Percentiles rank a stretch among this genome's conserved stretches.
phyloP scores from a whole-genome alignment of 2,797 vertebrate genomes.

The Crenuchus spilurus region DNA sequence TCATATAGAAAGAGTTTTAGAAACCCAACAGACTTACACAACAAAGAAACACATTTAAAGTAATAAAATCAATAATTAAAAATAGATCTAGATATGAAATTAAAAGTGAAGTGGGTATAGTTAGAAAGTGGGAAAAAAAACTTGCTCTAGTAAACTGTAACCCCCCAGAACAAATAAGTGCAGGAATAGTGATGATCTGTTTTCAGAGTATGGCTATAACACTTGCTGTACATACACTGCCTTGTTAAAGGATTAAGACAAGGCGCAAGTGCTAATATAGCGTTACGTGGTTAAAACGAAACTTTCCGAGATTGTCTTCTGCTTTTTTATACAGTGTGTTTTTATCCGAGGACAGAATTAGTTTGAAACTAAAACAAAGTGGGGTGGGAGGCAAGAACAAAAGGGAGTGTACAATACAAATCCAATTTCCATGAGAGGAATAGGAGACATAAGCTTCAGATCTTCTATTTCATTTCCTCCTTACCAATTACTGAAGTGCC shows the following conservation, averaged over 20 bases:
- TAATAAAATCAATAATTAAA: conserved; percentile 52
- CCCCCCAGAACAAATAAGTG: conserved; percentile 40
- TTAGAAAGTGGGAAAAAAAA: conserved; percentile 31
- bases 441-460: not conserved
- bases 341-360: conserved; percentile 36
- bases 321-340: conserved; percentile 71
- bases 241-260: conserved; percentile 58
- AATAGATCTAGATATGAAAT: conserved; percentile 33
- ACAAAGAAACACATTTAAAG: conserved; percentile 34
- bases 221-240: conserved; percentile 62
- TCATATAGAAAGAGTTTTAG: conserved; percentile 64
- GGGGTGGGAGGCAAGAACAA: conserved; percentile 17
- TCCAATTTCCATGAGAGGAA: conserved; percentile 16
- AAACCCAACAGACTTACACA: conserved; percentile 68
- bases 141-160: conserved; percentile 26
- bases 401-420: conserved; percentile 1
- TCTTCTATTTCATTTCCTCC: not conserved
- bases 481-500: conserved; percentile 41
- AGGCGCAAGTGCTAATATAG: conserved; percentile 54
- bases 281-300: conserved; percentile 69
- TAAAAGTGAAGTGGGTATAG: conserved; percentile 15
- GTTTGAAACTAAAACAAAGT: conserved; percentile 27
- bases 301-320: conserved; percentile 76
- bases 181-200: conserved; percentile 61
- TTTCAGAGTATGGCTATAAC: conserved; percentile 70